Percentiles rank a stretch among this genome's conserved stretches.
These are phyloP conservation scores for Petaurus breviceps DNA, from an alignment of 2,113 vertebrate genomes.

Conservation along the genomic window DNA sequence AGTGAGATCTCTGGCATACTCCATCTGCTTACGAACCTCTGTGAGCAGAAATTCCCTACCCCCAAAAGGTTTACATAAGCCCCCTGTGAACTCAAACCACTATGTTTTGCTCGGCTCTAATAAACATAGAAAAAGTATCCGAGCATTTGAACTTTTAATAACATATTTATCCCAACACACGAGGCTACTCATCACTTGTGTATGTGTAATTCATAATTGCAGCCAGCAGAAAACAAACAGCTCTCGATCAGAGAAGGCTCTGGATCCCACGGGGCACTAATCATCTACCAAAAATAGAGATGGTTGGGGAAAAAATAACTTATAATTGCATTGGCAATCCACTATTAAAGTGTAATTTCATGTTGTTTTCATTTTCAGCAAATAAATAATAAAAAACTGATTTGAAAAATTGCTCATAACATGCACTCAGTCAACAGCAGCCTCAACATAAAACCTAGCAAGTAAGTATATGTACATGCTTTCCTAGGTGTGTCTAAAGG, in stretches of 20 bases:
- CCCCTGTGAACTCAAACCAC: slow-evolving; percentile 79
- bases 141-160: slow-evolving; percentile 83
- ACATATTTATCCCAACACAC: slow-evolving; percentile 81
- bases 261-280: slow-evolving; percentile 78
- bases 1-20: slow-evolving; percentile 73
- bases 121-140: slow-evolving; percentile 79
- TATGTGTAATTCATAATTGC: slow-evolving; percentile 79
- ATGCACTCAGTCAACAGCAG: slow-evolving; percentile 63
- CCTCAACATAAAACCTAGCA: slow-evolving; percentile 71
- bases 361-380: slow-evolving; percentile 78
- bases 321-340: slow-evolving; percentile 82
- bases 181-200: slow-evolving; percentile 79
- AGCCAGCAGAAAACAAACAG: slow-evolving; percentile 79
- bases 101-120: slow-evolving; percentile 79
- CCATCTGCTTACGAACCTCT: slow-evolving; percentile 79
- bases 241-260: slow-evolving; percentile 79
- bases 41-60: slow-evolving; percentile 72
- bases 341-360: slow-evolving; percentile 81
- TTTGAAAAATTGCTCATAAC: slow-evolving; percentile 74
- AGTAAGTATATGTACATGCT: slow-evolving; percentile 64
- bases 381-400: slow-evolving; percentile 79
- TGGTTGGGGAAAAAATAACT: slow-evolving; percentile 78
- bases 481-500: slow-evolving; percentile 57
- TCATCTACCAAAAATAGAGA: slow-evolving; percentile 82
- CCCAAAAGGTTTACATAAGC: slow-evolving; percentile 78